Percentiles rank a stretch among this genome's conserved stretches.
phyloP scores from a whole-genome alignment of 2,888 invertebrate genomes.

The Calliopum simillimum region DNA sequence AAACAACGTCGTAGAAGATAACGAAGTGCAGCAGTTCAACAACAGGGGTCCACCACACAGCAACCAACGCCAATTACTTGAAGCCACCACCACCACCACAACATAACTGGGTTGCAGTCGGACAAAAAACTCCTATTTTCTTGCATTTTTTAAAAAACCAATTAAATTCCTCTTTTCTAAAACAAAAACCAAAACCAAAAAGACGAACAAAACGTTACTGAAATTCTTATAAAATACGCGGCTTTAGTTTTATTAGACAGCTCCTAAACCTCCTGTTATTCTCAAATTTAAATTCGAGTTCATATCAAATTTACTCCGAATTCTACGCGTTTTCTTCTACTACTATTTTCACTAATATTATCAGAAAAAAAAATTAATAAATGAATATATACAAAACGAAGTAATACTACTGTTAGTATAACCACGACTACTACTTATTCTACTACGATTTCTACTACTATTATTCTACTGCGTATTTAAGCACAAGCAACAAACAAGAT shows the following conservation, averaged over 20 bases:
- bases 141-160: constrained; percentile 47
- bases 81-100: constrained; percentile 25
- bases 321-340: background rate
- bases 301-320: constrained; percentile 6
- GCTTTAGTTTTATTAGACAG: constrained; percentile 61
- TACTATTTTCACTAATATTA: constrained; percentile 1
- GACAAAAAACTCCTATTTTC: constrained; percentile 43
- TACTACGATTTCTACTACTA: constrained; percentile 36
- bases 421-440: constrained; percentile 30
- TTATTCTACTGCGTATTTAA: constrained; percentile 30
- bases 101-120: constrained; percentile 19
- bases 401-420: constrained; percentile 32
- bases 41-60: constrained; percentile 26
- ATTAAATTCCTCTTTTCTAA: constrained; percentile 25
- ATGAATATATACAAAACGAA: background rate
- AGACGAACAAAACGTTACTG: constrained; percentile 17
- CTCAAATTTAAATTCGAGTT: constrained; percentile 34
- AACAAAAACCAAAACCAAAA: too few relatives aligned
- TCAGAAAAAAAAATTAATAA: too few relatives aligned
- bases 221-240: constrained; percentile 37
- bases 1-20: constrained; percentile 55
- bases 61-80: constrained; percentile 25
- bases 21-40: constrained; percentile 29
- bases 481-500: constrained; percentile 68
- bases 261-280: constrained; percentile 53